Percentiles rank a stretch among this genome's conserved stretches.
Evolutionary conservation across 2,888 invertebrate genomes (phyloP).

Genomic region (Lasioglossum lativentre): DNA sequence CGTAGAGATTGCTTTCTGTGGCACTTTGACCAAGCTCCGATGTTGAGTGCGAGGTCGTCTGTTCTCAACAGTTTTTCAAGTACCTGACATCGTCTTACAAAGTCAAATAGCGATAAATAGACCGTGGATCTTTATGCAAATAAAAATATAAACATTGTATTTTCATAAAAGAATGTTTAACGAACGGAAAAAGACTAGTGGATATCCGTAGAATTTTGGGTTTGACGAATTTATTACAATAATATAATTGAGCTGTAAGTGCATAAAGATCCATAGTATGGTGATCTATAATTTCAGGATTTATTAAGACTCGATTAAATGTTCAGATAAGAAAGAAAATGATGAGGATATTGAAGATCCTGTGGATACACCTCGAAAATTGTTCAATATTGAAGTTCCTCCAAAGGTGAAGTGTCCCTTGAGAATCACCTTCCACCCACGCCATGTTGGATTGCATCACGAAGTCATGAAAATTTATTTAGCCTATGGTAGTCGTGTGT

Average conservation of each 20-base stretch:
- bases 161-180: too few species aligned
- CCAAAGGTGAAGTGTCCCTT: slow-evolving; percentile 31
- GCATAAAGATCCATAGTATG: neutral
- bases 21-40: slow-evolving; percentile 33
- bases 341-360: neutral
- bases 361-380: neutral
- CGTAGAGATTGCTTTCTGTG: slow-evolving; percentile 34
- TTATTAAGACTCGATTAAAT: neutral
- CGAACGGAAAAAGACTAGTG: neutral
- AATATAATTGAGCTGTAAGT: neutral
- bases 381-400: slow-evolving; percentile 40
- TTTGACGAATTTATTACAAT: neutral
- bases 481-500: neutral
- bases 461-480: slow-evolving; percentile 32
- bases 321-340: slow-evolving; percentile 3
- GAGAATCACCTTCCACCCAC: slow-evolving; percentile 39
- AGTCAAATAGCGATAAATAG: neutral
- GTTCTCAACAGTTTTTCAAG: neutral
- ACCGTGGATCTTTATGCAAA: neutral
- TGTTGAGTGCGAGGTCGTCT: neutral
- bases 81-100: neutral
- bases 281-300: neutral
- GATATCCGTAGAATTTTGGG: neutral
- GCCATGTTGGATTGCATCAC: slow-evolving; percentile 40
- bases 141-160: too few species aligned